Percentiles rank a stretch among this genome's conserved stretches.
phyloP scores from a whole-genome alignment of 2,113 vertebrate species.

The Noturus placidus region DNA sequence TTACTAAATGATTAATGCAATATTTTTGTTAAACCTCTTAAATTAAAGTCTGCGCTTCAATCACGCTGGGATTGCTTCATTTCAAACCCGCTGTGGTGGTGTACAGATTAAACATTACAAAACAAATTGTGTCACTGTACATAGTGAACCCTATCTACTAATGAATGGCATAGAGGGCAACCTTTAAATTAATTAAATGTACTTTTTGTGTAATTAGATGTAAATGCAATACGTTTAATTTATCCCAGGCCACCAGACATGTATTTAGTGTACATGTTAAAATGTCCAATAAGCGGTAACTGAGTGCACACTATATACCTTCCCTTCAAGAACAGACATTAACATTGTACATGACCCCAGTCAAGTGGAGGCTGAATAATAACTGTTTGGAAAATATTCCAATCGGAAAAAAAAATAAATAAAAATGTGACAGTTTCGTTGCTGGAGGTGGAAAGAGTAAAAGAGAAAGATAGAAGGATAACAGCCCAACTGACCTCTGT shows the following conservation, averaged over 20 bases:
- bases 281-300: background rate
- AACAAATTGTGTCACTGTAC: no score
- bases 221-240: background rate
- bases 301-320: background rate
- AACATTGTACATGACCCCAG: constrained; percentile 31
- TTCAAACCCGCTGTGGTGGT: no score
- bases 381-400: constrained; percentile 55
- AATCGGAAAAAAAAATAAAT: constrained; percentile 51
- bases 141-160: background rate
- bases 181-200: background rate
- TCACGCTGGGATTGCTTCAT: no score
- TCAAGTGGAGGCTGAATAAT: constrained; percentile 44
- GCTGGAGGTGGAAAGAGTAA: constrained; percentile 48
- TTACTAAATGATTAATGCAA: no score
- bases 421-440: constrained; percentile 57
- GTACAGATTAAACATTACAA: no score
- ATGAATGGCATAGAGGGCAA: no score
- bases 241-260: background rate
- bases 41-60: no score
- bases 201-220: background rate
- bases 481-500: constrained; percentile 60
- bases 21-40: no score
- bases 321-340: constrained; percentile 27
- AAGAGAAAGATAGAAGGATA: constrained; percentile 19
- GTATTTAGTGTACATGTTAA: background rate